Base-by-base conservation (phyloP, 2,797 vertebrate genomes). In the Macropodus opercularis region DNA sequence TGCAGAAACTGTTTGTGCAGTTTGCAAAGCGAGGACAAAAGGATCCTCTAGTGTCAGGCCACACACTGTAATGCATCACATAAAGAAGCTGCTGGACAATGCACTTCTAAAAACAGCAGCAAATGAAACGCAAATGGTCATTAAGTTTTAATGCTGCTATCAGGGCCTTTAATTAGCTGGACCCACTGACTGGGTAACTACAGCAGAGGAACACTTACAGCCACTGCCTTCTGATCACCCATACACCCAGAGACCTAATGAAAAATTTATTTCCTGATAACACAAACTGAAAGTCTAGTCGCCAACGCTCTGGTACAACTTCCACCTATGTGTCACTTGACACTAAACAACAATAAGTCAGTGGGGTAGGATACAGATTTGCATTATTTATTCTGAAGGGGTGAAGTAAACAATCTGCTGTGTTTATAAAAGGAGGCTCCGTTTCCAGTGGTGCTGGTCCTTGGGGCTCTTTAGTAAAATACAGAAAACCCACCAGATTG, bases 191-290 rank as follows among this genome's bases (percentile, higher is more conserved):
- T 9, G 54, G 35, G 72, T 83, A 43, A 69, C 57, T 77, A 60
- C 63, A 74, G 69, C 46, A 55, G 58, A 62, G 34, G 26, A 69
- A 35, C 34, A 21, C 58, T 32, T 6, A 44, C 43, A 65, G 49
- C 42, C 35, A 26, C 26, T 8, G 31, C 51, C 48, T 40, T 75
- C 50, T 6, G 8, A 14, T 71, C 32, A 42, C 44, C 36, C 23
- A 61, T 19, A 66, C 69, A 54, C 31, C 1, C 48, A 50, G 17
- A 48, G 50, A 15, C 29, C 56, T 59, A 17, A 75, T 88, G 60
- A 85, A 87, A 82, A 61, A 87, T 85, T 49, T 9, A 88, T 77
- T 3, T 24, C 38, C 51, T 47, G 79, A 77, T 82, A 87, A 81
- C 40, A 36, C 21, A 64, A 35, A 23, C 63, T 61, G 64, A 62